Percentiles rank a stretch among this genome's conserved stretches.
Evolutionary conservation across 1,140 invertebrate genomes (phyloP).

Genomic region (Aphelinus certus): DNA sequence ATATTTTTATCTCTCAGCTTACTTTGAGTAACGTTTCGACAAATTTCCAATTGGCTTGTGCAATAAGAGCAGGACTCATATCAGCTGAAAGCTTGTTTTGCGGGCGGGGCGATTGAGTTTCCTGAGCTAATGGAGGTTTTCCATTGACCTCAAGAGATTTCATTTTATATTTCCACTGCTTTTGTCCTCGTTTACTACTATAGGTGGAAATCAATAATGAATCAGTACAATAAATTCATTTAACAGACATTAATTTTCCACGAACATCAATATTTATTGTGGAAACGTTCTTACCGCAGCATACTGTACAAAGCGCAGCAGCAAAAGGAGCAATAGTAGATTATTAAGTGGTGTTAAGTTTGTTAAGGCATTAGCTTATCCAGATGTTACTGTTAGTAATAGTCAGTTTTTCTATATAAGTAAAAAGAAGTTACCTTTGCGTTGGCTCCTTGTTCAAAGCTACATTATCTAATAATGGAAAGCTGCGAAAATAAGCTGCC

Average conservation of each 20-base stretch:
- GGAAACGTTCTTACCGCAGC: slow-evolving; percentile 59
- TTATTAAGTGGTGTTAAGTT: slow-evolving; percentile 16
- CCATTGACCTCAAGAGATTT: slow-evolving; percentile 60
- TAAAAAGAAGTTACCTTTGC: slow-evolving; percentile 63
- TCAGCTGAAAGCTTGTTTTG: slow-evolving; percentile 67
- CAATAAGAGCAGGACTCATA: slow-evolving; percentile 84
- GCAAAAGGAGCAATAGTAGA: slow-evolving; percentile 27
- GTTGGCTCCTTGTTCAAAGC: slow-evolving; percentile 81
- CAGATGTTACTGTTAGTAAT: too few species aligned
- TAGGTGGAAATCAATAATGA: slow-evolving; percentile 33
- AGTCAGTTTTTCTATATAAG: too few species aligned
- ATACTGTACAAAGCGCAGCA: slow-evolving; percentile 52
- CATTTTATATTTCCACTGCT: slow-evolving; percentile 66
- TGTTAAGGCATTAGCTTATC: not conserved
- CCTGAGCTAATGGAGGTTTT: slow-evolving; percentile 56
- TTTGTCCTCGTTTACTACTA: slow-evolving; percentile 62
- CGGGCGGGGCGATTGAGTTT: slow-evolving; percentile 62
- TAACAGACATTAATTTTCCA: slow-evolving; percentile 3
- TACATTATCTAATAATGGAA: slow-evolving; percentile 81
- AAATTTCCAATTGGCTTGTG: slow-evolving; percentile 98
- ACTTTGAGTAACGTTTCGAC: slow-evolving; percentile 96
- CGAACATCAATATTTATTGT: slow-evolving; percentile 35
- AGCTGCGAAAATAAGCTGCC: slow-evolving; percentile 78
- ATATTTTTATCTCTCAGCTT: slow-evolving; percentile 38
- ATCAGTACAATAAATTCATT: not conserved